Evolutionary conservation across 2,797 vertebrate genomes (phyloP).

Genomic region (Phrynocephalus forsythii): DNA sequence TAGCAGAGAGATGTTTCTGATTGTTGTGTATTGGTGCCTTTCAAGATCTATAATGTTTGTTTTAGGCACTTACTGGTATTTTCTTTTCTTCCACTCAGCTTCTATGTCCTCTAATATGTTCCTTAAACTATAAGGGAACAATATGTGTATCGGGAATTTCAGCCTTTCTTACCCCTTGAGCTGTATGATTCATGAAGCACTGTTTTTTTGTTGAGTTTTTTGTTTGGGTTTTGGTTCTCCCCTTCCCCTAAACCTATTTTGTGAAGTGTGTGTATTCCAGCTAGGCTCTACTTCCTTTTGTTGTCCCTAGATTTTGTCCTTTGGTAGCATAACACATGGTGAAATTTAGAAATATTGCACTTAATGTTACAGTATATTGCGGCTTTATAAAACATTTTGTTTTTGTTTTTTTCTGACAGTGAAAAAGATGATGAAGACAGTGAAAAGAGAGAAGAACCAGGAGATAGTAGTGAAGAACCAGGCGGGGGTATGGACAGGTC

Average conservation of each 20-base stretch:
- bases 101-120: not conserved
- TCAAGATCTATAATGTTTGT: too few relatives aligned
- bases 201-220: not conserved
- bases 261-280: too few relatives aligned
- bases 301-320: not conserved
- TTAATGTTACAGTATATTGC: not conserved
- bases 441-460: conserved; percentile 92
- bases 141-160: not conserved
- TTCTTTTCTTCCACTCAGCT: not conserved
- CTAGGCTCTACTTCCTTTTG: not conserved
- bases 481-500: conserved; percentile 86
- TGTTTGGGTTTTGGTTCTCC: too few relatives aligned
- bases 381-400: not conserved
- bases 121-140: not conserved
- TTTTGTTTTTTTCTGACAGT: conserved; percentile 74
- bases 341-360: not conserved
- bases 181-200: not conserved
- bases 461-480: conserved; percentile 91
- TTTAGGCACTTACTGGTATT: not conserved
- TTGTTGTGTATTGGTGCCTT: not conserved
- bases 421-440: conserved; percentile 95
- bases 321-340: not conserved
- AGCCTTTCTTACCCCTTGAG: not conserved
- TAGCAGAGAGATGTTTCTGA: not conserved
- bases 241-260: too few relatives aligned